A percentile compares a stretch with the other conserved stretches of the same genome.
Evolutionary conservation across 2,113 vertebrate genomes (phyloP).

Genomic region (Tinamus guttatus): DNA sequence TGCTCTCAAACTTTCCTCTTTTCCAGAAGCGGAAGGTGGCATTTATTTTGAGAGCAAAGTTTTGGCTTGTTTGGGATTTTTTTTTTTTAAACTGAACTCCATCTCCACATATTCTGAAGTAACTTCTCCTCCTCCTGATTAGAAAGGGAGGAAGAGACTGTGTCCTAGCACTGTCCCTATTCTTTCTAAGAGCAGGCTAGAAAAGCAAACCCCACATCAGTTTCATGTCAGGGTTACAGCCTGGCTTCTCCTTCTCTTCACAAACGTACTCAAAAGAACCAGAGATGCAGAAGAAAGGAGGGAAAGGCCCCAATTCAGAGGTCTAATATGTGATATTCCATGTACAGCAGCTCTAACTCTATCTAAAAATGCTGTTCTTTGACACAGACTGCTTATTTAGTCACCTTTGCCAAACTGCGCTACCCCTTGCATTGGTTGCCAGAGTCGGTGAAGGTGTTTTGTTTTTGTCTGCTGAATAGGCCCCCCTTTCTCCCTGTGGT

Average conservation of each 20-base stretch:
- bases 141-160: neutral
- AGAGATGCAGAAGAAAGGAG: neutral
- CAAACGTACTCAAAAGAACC: neutral
- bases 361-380: neutral
- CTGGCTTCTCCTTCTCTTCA: neutral
- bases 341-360: neutral
- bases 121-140: neutral
- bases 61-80: neutral
- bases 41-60: neutral
- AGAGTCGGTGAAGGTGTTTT: neutral
- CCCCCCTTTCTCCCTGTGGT: too few relatives aligned
- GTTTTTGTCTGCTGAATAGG: neutral
- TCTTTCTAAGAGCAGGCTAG: neutral
- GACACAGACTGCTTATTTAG: too few relatives aligned
- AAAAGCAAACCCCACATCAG: neutral
- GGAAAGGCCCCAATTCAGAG: neutral
- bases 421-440: neutral
- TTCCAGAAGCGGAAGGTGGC: neutral
- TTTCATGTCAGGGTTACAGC: neutral
- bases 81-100: neutral
- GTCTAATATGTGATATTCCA: accelerated
- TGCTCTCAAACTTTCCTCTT: neutral
- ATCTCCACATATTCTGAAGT: neutral
- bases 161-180: too few relatives aligned
- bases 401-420: neutral